These are phyloP conservation scores for Ailurus styani DNA, from an alignment of 2,113 vertebrate genomes.

Conservation along the genomic window DNA sequence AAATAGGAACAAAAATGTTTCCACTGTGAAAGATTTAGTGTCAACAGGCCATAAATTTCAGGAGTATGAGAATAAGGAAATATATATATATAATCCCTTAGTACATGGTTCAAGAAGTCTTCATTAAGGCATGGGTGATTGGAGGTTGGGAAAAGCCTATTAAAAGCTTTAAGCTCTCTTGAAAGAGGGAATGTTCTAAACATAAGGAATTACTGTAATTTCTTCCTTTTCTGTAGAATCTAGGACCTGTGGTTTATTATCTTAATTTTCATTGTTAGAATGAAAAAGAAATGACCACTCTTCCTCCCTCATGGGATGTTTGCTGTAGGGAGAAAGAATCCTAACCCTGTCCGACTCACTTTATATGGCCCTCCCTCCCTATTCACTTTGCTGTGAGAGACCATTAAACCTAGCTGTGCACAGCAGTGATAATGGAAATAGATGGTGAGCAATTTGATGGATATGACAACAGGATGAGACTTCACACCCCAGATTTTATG, in stretches of 20 bases:
- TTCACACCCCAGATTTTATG: slow-evolving; percentile 47
- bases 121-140: background rate
- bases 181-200: background rate
- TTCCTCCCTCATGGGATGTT: background rate
- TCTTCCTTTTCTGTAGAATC: background rate
- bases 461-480: slow-evolving; percentile 60
- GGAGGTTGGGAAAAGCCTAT: background rate
- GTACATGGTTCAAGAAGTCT: background rate
- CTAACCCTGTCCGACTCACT: slow-evolving; percentile 23
- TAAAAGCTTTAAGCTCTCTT: background rate
- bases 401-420: slow-evolving; percentile 53
- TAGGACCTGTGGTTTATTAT: slow-evolving; percentile 16
- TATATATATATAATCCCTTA: background rate
- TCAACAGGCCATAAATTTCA: background rate
- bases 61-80: background rate
- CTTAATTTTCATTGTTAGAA: slow-evolving; percentile 33
- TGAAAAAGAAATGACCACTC: slow-evolving; percentile 20
- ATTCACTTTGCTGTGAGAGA: slow-evolving; percentile 59
- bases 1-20: slow-evolving; percentile 13
- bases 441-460: slow-evolving; percentile 60
- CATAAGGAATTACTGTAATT: background rate
- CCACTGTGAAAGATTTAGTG: background rate
- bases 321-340: background rate
- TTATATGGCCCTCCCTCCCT: slow-evolving; percentile 23
- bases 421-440: slow-evolving; percentile 60